phyloP scores from a whole-genome alignment of 2,797 vertebrate genomes.

The Odontamblyopus rebecca region DNA sequence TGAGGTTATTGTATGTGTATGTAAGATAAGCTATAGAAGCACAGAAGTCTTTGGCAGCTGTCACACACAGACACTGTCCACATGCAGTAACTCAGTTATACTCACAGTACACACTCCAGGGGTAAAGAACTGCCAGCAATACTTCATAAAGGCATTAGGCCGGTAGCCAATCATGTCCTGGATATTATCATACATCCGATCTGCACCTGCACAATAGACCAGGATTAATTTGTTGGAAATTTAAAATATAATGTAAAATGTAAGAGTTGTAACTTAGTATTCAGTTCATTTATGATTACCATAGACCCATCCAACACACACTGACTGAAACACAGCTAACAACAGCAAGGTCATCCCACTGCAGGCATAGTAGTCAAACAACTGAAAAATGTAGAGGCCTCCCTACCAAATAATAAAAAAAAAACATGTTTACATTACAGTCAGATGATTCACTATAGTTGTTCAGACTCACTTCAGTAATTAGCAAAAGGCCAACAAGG shows the following conservation, averaged over 20 bases:
- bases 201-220: constrained; percentile 65
- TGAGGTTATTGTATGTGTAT: constrained; percentile 18
- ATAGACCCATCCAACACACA: constrained; percentile 80
- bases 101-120: constrained; percentile 76
- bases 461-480: constrained; percentile 86
- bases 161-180: constrained; percentile 81
- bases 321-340: constrained; percentile 75
- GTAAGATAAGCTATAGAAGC: constrained; percentile 20
- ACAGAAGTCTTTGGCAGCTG: constrained; percentile 32
- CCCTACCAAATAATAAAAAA: constrained; percentile 58
- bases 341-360: constrained; percentile 78
- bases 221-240: neutral
- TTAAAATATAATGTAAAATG: neutral
- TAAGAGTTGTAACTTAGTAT: neutral
- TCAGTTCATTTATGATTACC: constrained; percentile 53
- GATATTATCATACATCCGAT: constrained; percentile 73
- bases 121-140: constrained; percentile 79
- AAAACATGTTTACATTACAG: neutral
- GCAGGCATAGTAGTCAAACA: constrained; percentile 82
- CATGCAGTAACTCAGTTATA: constrained; percentile 16
- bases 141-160: constrained; percentile 75
- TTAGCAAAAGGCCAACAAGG: constrained; percentile 85
- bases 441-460: neutral
- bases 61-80: constrained; percentile 7
- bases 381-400: constrained; percentile 79